phyloP scores from a whole-genome alignment of 2,113 vertebrate genomes.

The Todiramphus saurophagus region DNA sequence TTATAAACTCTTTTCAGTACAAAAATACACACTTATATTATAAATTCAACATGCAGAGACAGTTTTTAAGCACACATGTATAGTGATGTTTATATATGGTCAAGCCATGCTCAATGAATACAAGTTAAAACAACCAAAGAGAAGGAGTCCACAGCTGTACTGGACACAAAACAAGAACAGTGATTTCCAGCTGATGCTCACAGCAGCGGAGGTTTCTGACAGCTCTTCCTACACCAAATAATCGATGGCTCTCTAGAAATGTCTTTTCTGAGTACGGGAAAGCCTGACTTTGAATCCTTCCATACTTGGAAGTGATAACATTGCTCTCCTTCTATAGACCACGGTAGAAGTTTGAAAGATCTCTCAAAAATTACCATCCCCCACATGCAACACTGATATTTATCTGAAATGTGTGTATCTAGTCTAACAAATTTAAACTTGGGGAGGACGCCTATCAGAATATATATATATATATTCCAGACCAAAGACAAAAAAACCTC shows the following conservation, averaged over 20 bases:
- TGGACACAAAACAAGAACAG: background rate
- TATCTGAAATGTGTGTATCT: background rate
- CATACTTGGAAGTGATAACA: background rate
- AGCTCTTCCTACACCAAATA: background rate
- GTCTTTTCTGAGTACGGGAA: background rate
- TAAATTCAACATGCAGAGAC: background rate
- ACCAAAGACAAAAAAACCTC: background rate
- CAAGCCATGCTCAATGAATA: background rate
- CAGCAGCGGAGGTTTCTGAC: background rate
- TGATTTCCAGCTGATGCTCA: background rate
- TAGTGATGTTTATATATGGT: background rate
- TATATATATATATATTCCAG: background rate
- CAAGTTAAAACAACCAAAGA: background rate
- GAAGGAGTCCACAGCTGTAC: background rate
- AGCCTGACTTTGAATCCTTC: background rate
- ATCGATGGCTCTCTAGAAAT: background rate
- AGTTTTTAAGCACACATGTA: background rate
- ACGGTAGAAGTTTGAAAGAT: background rate
- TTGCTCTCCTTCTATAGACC: background rate
- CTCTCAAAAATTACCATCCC: background rate
- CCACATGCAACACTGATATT: background rate
- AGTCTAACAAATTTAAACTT: background rate
- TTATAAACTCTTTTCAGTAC: background rate
- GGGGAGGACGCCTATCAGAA: background rate
- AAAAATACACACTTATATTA: background rate